phyloP scores from a whole-genome alignment of 2,113 vertebrate genomes.

The Gymnarchus niloticus region DNA sequence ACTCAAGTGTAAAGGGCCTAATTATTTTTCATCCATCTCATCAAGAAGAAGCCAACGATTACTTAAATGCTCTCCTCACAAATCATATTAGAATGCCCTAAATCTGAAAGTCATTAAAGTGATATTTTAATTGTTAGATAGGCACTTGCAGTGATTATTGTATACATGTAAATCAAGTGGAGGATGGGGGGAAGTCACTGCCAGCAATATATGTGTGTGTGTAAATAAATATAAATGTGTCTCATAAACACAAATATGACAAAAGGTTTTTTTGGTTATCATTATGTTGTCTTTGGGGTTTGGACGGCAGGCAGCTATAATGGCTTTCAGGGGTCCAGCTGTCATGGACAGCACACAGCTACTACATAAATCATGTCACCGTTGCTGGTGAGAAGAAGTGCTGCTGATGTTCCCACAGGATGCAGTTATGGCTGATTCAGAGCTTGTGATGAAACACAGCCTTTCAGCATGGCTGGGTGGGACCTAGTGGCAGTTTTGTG shows the following conservation, averaged over 20 bases:
- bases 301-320: neutral
- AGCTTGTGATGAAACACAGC: neutral
- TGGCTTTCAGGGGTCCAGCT: constrained; percentile 20
- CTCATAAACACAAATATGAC: too few relatives aligned
- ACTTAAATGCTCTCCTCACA: constrained; percentile 9
- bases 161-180: too few relatives aligned
- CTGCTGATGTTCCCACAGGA: neutral
- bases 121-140: too few relatives aligned
- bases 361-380: constrained; percentile 39
- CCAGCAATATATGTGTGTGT: too few relatives aligned
- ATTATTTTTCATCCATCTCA: neutral
- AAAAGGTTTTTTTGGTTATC: too few relatives aligned
- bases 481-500: neutral
- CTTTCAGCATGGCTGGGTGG: neutral
- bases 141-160: too few relatives aligned
- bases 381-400: constrained; percentile 31
- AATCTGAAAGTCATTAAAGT: too few relatives aligned
- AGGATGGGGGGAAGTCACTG: too few relatives aligned
- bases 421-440: neutral
- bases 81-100: neutral
- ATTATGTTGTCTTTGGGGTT: neutral
- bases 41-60: neutral
- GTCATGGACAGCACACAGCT: constrained; percentile 30
- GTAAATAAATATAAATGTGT: too few relatives aligned
- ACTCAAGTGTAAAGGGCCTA: neutral